Conservation (phyloP, 2,888 invertebrate species). For the Luffia ferchaultella region DNA sequence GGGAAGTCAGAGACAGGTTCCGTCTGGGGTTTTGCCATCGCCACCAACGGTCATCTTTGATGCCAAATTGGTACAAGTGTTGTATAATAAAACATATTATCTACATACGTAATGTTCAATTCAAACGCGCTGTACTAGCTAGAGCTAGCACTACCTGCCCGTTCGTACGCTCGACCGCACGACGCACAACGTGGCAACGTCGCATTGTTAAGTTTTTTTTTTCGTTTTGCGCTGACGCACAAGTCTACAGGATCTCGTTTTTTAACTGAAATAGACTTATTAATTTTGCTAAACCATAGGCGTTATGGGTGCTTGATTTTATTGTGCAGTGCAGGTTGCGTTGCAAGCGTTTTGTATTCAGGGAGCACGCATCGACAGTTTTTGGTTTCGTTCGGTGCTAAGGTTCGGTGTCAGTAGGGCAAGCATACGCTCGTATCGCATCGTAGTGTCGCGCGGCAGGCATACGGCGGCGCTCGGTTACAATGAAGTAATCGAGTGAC, state of each 20-base stretch:
- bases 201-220: conserved; percentile 51
- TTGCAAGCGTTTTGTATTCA: conserved; percentile 30
- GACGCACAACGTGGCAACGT: conserved; percentile 61
- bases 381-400: too few species aligned
- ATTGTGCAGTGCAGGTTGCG: conserved; percentile 14
- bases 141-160: conserved; percentile 37
- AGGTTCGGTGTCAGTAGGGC: conserved; percentile 55
- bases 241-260: too few species aligned
- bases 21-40: too few species aligned
- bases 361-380: conserved; percentile 26
- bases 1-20: too few species aligned
- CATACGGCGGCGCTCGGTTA: conserved; percentile 23
- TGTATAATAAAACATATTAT: conserved; percentile 43
- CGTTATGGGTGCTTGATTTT: neutral
- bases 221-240: too few species aligned
- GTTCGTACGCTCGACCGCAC: conserved; percentile 52
- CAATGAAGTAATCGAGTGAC: conserved; percentile 29
- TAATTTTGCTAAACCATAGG: conserved; percentile 31
- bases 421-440: conserved; percentile 30
- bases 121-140: conserved; percentile 44
- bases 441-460: conserved; percentile 20
- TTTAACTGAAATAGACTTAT: conserved; percentile 35
- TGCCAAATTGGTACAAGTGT: conserved; percentile 44
- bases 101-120: conserved; percentile 25
- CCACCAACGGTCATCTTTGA: too few species aligned